These are phyloP conservation scores for Zeugodacus cucurbitae DNA, from an alignment of 1,140 invertebrate species.

Conservation along the genomic window DNA sequence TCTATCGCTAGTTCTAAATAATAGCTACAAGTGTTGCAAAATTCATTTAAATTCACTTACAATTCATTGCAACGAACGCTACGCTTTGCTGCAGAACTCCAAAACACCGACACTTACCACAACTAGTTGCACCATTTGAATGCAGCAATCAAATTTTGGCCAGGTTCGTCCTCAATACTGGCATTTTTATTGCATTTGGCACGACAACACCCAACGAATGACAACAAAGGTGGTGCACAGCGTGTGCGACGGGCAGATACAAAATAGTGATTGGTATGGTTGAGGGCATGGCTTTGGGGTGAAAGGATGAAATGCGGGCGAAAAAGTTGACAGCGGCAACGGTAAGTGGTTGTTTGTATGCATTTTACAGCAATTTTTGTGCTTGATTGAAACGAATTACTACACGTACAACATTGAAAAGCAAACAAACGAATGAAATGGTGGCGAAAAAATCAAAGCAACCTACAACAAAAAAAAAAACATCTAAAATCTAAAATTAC, in stretches of 20 bases:
- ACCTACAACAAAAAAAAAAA: neutral
- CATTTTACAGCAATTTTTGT: conserved; percentile 26
- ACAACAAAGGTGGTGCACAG: neutral
- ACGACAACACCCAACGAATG: neutral
- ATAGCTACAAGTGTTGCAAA: conserved; percentile 8
- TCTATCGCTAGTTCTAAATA: neutral
- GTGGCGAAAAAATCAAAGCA: neutral
- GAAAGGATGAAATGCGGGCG: neutral
- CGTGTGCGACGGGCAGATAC: neutral
- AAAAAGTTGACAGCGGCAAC: neutral
- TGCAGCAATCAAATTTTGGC: conserved; percentile 36
- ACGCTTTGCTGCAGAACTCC: neutral
- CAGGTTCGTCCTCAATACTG: conserved; percentile 4
- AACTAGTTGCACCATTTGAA: conserved; percentile 1
- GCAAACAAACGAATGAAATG: neutral
- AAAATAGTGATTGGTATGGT: neutral
- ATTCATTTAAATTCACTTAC: conserved; percentile 34
- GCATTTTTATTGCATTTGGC: conserved; percentile 24
- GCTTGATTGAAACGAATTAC: conserved; percentile 33
- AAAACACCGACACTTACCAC: conserved; percentile 1
- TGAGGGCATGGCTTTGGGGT: neutral
- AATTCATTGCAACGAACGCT: conserved; percentile 21
- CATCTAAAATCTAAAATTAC: neutral
- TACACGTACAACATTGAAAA: neutral
- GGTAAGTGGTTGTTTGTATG: conserved; percentile 26